phyloP scores from a whole-genome alignment of 2,888 invertebrate species.

The Serripes groenlandicus region DNA sequence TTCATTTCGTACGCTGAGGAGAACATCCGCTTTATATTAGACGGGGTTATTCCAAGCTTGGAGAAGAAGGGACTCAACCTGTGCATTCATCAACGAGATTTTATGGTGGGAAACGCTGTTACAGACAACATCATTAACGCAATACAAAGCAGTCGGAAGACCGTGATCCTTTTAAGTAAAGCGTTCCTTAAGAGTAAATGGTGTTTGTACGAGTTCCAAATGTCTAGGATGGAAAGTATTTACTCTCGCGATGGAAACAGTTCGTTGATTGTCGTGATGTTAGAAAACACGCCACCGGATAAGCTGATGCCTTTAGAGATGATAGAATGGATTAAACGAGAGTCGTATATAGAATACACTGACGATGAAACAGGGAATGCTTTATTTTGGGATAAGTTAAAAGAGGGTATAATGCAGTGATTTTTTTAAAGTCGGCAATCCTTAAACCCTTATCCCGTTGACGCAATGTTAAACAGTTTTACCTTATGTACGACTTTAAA shows the following conservation, averaged over 20 bases:
- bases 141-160: background rate
- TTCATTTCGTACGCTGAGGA: background rate
- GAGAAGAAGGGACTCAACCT: background rate
- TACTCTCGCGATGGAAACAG: conserved; percentile 35
- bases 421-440: no score
- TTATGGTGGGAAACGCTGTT: background rate
- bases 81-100: background rate
- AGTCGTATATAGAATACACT: conserved; percentile 6
- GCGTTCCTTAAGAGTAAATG: background rate
- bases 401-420: background rate
- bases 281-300: background rate
- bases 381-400: background rate
- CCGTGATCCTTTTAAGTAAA: background rate
- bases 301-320: background rate
- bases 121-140: background rate
- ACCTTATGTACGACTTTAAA: no score
- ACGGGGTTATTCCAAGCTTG: background rate
- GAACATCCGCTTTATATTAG: background rate
- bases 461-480: no score
- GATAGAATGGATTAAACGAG: background rate
- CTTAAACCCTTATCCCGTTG: no score
- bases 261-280: background rate
- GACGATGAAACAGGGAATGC: background rate
- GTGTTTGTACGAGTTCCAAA: conserved; percentile 69
- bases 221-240: conserved; percentile 68